phyloP scores from a whole-genome alignment of 2,888 invertebrate genomes.

The Melanotus villosus region DNA sequence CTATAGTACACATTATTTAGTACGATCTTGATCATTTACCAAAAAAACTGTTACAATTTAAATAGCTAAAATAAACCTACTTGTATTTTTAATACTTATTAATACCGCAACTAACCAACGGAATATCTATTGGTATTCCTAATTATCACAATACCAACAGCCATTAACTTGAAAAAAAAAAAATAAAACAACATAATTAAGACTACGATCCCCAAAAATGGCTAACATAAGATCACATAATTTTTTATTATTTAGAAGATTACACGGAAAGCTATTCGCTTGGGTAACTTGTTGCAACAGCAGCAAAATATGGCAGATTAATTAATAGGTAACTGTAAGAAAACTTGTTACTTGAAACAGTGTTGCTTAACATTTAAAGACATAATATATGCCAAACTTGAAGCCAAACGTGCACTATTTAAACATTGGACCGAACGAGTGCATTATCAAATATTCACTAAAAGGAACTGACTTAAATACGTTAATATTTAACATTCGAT shows the following conservation, averaged over 20 bases:
- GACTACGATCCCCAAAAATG: slow-evolving; percentile 6
- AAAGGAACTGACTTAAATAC: too few species aligned
- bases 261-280: slow-evolving; percentile 18
- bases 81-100: neutral
- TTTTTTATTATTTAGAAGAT: slow-evolving; percentile 5
- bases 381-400: slow-evolving; percentile 1
- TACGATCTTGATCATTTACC: too few species aligned
- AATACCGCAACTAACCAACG: slow-evolving; percentile 12
- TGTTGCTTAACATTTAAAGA: too few species aligned
- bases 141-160: slow-evolving; percentile 40
- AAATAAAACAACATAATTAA: slow-evolving; percentile 19
- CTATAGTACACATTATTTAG: too few species aligned
- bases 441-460: too few species aligned
- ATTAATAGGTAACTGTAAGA: slow-evolving; percentile 16
- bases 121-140: slow-evolving; percentile 34
- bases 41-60: neutral
- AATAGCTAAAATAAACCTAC: neutral
- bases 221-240: slow-evolving; percentile 30
- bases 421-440: neutral
- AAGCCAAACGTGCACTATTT: neutral
- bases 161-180: slow-evolving; percentile 25
- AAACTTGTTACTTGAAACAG: neutral
- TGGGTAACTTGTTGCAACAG: slow-evolving; percentile 15
- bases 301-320: slow-evolving; percentile 21
- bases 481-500: too few species aligned